Base-by-base conservation (phyloP, 2,888 invertebrate species). In the Dryobotodes eremita region DNA sequence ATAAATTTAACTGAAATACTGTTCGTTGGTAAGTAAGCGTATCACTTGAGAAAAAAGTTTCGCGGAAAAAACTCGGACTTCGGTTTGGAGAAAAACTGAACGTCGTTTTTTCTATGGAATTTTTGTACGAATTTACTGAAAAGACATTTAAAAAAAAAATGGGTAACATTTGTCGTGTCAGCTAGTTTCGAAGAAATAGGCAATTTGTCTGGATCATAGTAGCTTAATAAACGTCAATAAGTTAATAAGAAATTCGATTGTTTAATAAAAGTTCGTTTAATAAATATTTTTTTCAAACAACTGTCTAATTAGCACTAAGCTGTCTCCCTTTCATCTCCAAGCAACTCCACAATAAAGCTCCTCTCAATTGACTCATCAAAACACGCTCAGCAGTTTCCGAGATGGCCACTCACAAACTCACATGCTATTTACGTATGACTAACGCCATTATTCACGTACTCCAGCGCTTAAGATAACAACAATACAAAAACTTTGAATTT, bases 401-500 rank as follows among this genome's bases (percentile, higher is more conserved):
- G 86, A 72, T 77, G 6, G 72, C 76, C 84, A 78, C 86, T 86
- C 71, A 81, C 59, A 23, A 80, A 74, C 66, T 15, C 74, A 78
- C 75, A 61, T 55, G 48, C 50, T 78, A 85, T 69, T 80, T 75
- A 71, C 66, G 80, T 68, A 83, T 86, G 86, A 85, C 83, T 85
- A 85, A 86, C 83, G 64, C 68, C 83, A 75, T 83, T 84, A 83
- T 84, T 78, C 79, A 84, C 87, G 80, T 77, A 79, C 73, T 76
- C 68, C 64, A 75, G 50, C 82, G 80, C 80, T 79, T 86, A 82
- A 84, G 79, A 85, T 77, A 89, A 88, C 89, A 89, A 77, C 73
- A 85, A 78, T 72, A 83, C 86, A 86, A 85, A 84, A 86, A 83
- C 79, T 81, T 79, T 86, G 84, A 90, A 92, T 92, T 92, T 91